These are phyloP conservation scores for Xylota segnis DNA, from an alignment of 2,888 invertebrate genomes.

Conservation along the genomic window DNA sequence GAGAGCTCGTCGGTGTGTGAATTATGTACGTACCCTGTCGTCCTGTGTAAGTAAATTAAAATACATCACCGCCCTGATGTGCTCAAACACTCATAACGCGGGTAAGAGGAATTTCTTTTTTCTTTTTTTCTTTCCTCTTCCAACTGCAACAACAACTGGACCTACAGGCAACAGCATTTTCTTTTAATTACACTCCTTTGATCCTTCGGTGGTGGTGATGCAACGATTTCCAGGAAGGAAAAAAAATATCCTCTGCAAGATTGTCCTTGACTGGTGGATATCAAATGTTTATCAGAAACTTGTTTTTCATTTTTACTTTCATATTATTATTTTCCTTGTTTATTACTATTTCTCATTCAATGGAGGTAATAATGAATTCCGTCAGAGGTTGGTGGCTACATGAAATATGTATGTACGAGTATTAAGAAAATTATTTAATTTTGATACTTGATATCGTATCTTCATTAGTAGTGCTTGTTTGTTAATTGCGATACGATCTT, in stretches of 20 bases:
- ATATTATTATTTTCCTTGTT: constrained; percentile 31
- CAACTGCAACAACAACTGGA: constrained; percentile 51
- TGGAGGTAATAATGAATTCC: constrained; percentile 7
- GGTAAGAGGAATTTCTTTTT: constrained; percentile 62
- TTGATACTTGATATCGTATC: constrained; percentile 1
- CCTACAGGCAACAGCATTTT: constrained; percentile 58
- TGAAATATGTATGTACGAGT: not conserved
- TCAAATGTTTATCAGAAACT: constrained; percentile 55
- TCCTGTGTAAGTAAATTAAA: constrained; percentile 64
- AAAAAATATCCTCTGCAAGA: constrained; percentile 21
- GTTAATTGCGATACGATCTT: constrained; percentile 51
- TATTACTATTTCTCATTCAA: constrained; percentile 14
- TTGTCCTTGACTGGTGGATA: constrained; percentile 35
- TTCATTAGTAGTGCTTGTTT: constrained; percentile 45
- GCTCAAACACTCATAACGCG: constrained; percentile 60
- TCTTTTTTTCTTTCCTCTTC: constrained; percentile 53
- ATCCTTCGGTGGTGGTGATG: constrained; percentile 48
- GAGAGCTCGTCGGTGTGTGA: constrained; percentile 65
- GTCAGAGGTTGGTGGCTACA: not conserved
- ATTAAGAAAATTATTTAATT: constrained; percentile 4
- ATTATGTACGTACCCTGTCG: constrained; percentile 62
- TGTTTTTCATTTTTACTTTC: constrained; percentile 45
- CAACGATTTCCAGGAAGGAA: constrained; percentile 46
- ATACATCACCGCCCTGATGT: constrained; percentile 67
- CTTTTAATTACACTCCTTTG: constrained; percentile 66